A percentile compares a stretch with the other conserved stretches of the same genome.
phyloP scores from a whole-genome alignment of 1,140 invertebrate species.

The Acromyrmex heyeri region DNA sequence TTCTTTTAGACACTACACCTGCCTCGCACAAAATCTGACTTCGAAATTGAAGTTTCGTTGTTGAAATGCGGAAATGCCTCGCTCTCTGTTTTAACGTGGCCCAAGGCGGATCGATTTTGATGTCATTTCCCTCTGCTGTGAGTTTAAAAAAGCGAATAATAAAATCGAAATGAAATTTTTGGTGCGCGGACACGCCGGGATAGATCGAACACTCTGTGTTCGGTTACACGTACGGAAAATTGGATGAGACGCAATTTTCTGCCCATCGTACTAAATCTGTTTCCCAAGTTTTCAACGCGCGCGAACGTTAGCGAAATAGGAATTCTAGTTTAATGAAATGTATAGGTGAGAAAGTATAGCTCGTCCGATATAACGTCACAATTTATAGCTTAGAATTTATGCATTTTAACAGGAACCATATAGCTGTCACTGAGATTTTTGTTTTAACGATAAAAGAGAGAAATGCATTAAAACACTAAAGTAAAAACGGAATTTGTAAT shows the following conservation, averaged over 20 bases:
- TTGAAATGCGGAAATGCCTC: conserved; percentile 55
- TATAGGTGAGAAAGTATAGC: conserved; percentile 9
- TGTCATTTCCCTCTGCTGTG: conserved; percentile 39
- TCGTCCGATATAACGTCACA: conserved; percentile 28
- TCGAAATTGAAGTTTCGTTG: conserved; percentile 45
- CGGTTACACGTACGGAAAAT: conserved; percentile 56
- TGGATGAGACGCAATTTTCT: conserved; percentile 59
- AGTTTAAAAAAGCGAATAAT: conserved; percentile 60
- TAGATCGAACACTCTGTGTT: conserved; percentile 52
- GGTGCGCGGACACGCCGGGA: conserved; percentile 25
- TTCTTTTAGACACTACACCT: conserved; percentile 10
- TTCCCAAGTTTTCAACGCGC: conserved; percentile 49
- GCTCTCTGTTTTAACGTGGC: conserved; percentile 57
- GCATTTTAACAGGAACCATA: conserved; percentile 11
- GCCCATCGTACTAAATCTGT: conserved; percentile 55
- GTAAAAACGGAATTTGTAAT: neutral
- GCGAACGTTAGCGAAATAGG: conserved; percentile 22
- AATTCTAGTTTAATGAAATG: conserved; percentile 47
- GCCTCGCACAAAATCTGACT: conserved; percentile 30
- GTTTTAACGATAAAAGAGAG: neutral
- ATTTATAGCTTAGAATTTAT: conserved; percentile 23
- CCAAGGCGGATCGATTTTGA: conserved; percentile 58
- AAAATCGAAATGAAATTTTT: conserved; percentile 63
- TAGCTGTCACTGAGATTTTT: neutral
- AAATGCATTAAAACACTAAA: conserved; percentile 4